Evolutionary conservation across 2,797 vertebrate species (phyloP), one percentile per base, ranked within the genome.

Genomic region (Hypotaenidia philippensis): DNA sequence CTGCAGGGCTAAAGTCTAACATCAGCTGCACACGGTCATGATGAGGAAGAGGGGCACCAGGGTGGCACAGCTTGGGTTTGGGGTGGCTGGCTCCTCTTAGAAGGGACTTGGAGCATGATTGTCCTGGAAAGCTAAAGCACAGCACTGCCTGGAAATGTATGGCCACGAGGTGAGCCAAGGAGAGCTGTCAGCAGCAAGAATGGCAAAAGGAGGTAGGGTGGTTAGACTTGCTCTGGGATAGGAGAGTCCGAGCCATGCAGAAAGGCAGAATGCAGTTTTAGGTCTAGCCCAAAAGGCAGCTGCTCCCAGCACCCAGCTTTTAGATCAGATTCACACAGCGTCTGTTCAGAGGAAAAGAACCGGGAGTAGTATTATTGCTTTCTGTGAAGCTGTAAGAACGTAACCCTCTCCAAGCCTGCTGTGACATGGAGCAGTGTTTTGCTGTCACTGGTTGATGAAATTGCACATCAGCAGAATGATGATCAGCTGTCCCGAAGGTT

Each of bases 211-310:
- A 88, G 92, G 72, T 61, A 45, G 45, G 55, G n/a, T 47, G 94
- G 86, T 94, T 96, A 88, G 69, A 71, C 57, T 96, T 96, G 83
- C 92, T 83, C 77, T 72, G 57, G 50, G 29, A 60, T 32, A 68
- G 18, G 23, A 80, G 10, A 71, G 25, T 45, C 50, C 72, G 27
- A 85, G 71, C 59, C 32, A 23, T 4, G 36, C 40, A 70, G 69
- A 94, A 95, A 76, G 9, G 6, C 44, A 74, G 52, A 61, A 76
- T 5, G 11, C 7, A 38, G 6, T 22, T 69, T 60, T 78, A 49
- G 8, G 5, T 70, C 36, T 36, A 80, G 36, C 9, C 40, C 25
- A 50, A 82, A 56, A 76, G 63, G 22, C n/a, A 81, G 27, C 20
- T 70, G 27, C 26, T 87, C 50, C 32, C 22, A 5, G 40, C 7